Evolutionary conservation across 2,113 vertebrate genomes (phyloP), one percentile per base, ranked within the genome.

Genomic region (Rhipidura dahli): DNA sequence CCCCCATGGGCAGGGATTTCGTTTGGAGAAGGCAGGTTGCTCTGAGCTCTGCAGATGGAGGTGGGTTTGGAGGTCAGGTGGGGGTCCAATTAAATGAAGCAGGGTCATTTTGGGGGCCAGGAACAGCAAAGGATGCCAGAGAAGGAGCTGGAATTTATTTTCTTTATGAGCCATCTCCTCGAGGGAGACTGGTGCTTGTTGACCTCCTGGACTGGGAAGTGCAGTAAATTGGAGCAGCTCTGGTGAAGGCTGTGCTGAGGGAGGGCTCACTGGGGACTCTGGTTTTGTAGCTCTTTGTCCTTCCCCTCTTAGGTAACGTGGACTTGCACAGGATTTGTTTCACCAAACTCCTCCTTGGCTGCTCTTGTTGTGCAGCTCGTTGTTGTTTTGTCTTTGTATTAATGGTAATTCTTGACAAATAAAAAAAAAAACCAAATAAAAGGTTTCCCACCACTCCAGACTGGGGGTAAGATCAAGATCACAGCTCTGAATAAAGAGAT

Each of bases 91-190:
- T 90, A 92, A 91, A 22, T 65, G 83, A 44, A 69, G 45, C 39
- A 22, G 49, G 72, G 61, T 95, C 72, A 24, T 92, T 94, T 45
- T 19, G 3, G 28, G 26, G 80, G 31, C 30, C 56, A 91, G 76
- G 44, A 83, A 83, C 65, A 70, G 80, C 33, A 83, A 81, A 69
- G 28, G 31, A 45, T 83, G 44, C 0, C 5, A 59, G 71, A 45
- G 39, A 75, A 83, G 8, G 65, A 89, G 31, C 19, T 57, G 35
- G 69, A 60, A 91, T 73, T 63, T 75, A 1, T 73, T 92, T 90
- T 18, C 30, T 77, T 87, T 49, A 22, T 51, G 40, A 0, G 2
- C 9, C 10, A 0, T 77, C 30, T 77, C 33, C 39, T 0, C 0
- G 0, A 28, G 27, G 27, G 15, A 44, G 9, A 19, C n/a, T 60